phyloP scores from a whole-genome alignment of 2,888 invertebrate species.

The Bruchidius siliquastri region DNA sequence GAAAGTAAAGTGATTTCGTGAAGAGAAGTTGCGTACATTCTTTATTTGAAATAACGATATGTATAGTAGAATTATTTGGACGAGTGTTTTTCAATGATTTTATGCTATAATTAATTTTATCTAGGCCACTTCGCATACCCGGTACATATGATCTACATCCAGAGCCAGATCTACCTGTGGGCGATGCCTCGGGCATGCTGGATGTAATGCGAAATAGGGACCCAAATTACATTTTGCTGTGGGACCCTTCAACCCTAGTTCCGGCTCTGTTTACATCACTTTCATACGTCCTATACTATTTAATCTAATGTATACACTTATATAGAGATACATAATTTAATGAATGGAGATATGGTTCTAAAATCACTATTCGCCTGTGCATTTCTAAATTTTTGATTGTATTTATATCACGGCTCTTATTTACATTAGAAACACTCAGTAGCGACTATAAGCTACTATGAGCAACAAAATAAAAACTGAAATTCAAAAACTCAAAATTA shows the following conservation, averaged over 20 bases:
- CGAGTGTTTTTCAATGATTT: background rate
- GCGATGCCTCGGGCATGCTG: no score
- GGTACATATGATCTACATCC: background rate
- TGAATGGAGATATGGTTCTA: background rate
- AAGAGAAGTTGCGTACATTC: background rate
- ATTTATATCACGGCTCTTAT: background rate
- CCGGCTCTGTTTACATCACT: no score
- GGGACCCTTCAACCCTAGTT: no score
- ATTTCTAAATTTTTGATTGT: background rate
- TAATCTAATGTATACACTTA: background rate
- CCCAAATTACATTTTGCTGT: no score
- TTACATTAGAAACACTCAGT: background rate
- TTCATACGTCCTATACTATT: background rate
- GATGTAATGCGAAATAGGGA: no score
- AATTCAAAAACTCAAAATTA: no score
- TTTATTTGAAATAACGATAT: background rate
- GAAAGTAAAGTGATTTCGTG: no score
- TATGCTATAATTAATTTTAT: background rate
- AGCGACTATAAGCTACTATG: no score
- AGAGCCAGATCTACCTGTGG: no score
- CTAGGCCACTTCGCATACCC: background rate
- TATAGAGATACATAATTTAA: background rate
- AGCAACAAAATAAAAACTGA: no score
- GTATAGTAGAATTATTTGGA: background rate
- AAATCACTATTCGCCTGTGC: background rate